Evolutionary conservation across 2,797 vertebrate species (phyloP).

Genomic region (Melopsittacus undulatus): DNA sequence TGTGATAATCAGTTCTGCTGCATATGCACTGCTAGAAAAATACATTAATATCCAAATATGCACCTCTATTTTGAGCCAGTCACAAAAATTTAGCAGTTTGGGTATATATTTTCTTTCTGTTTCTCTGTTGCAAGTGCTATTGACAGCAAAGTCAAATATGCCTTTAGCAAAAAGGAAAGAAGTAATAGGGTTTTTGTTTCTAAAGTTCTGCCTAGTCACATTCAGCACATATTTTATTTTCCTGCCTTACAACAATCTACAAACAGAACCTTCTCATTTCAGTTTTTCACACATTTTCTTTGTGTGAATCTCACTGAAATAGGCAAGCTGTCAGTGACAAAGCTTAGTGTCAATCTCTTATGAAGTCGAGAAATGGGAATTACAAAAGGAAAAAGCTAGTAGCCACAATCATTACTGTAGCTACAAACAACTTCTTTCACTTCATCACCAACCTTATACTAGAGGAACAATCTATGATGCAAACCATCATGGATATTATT

Average conservation of each 20-base stretch:
- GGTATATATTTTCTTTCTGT: neutral
- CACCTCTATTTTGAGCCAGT: neutral
- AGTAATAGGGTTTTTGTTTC: slow-evolving; percentile 15
- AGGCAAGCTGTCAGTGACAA: slow-evolving; percentile 44
- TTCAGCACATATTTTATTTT: slow-evolving; percentile 50
- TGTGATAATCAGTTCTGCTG: neutral
- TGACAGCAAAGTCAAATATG: slow-evolving; percentile 37
- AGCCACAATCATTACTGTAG: neutral
- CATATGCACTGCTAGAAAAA: neutral
- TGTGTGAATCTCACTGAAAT: slow-evolving; percentile 41
- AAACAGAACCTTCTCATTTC: slow-evolving; percentile 44
- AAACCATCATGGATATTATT: neutral
- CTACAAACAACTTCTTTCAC: neutral
- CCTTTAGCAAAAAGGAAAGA: slow-evolving; percentile 21
- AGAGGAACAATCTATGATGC: neutral
- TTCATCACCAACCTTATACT: neutral
- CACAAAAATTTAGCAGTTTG: neutral
- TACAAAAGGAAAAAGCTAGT: neutral
- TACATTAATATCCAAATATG: neutral
- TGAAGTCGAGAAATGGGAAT: slow-evolving; percentile 23
- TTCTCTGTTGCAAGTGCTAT: neutral
- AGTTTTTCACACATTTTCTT: slow-evolving; percentile 32
- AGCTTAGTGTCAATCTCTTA: slow-evolving; percentile 9
- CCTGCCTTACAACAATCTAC: neutral
- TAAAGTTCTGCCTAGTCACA: slow-evolving; percentile 27